Conservation (phyloP, 2,113 vertebrate genomes). For the Excalfactoria chinensis region DNA sequence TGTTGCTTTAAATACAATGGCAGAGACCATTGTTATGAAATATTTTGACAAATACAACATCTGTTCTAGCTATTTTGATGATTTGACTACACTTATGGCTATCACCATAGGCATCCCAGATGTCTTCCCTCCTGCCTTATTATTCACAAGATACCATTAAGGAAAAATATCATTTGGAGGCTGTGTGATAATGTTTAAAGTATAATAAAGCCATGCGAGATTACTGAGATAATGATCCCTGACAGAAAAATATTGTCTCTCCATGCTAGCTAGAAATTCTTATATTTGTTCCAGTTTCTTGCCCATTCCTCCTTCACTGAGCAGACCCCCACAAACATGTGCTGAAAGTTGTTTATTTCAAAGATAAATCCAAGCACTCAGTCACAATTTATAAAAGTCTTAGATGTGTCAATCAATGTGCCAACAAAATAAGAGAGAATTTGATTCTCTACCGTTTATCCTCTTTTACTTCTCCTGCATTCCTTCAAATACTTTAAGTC, state of each 20-base stretch:
- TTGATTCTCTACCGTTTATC: background rate
- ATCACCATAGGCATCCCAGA: background rate
- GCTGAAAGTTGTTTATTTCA: background rate
- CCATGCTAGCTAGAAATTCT: background rate
- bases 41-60: background rate
- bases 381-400: background rate
- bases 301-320: background rate
- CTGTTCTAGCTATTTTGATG: background rate
- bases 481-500: background rate
- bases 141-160: background rate
- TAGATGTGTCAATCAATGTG: background rate
- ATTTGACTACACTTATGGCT: background rate
- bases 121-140: background rate
- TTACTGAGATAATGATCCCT: background rate
- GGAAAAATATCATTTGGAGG: background rate
- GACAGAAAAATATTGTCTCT: background rate
- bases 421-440: background rate
- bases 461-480: background rate
- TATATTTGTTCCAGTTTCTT: background rate
- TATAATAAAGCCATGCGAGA: background rate
- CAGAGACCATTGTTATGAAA: background rate
- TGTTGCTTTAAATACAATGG: background rate
- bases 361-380: accelerated
- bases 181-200: background rate
- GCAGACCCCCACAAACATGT: background rate